Percentiles rank a stretch among this genome's conserved stretches.
Conservation (phyloP, 2,113 vertebrate genomes). For the Tetrao urogallus region DNA sequence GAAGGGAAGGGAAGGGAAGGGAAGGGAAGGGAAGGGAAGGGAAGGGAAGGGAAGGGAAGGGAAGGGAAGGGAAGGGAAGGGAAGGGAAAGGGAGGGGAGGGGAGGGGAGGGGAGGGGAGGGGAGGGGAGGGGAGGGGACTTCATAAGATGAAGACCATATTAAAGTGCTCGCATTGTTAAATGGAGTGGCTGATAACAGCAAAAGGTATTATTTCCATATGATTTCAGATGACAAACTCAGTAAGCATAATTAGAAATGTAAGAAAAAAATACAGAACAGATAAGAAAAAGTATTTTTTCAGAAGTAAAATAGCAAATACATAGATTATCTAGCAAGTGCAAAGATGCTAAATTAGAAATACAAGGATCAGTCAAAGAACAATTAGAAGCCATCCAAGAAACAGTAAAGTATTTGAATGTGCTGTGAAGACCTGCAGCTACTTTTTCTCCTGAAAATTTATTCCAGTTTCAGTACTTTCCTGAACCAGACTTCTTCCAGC, state of each 20-base stretch:
- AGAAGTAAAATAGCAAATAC: neutral
- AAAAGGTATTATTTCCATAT: slow-evolving; percentile 21
- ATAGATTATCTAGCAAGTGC: neutral
- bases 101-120: no score
- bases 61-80: no score
- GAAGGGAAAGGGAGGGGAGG: no score
- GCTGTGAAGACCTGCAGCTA: rapidly evolving
- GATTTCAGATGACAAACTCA: slow-evolving; percentile 34
- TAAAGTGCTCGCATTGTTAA: slow-evolving; percentile 26
- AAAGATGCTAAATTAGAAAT: neutral
- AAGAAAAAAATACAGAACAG: neutral
- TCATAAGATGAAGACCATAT: rapidly evolving
- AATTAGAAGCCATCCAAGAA: neutral
- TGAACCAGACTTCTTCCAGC: neutral
- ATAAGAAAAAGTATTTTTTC: neutral
- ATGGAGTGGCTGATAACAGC: slow-evolving; percentile 41
- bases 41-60: no score
- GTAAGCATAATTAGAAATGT: neutral
- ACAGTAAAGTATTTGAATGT: neutral
- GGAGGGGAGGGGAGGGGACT: neutral
- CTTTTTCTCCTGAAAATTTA: neutral
- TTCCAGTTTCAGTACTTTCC: neutral
- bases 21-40: no score
- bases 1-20: no score
- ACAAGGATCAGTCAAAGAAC: neutral